Evolutionary conservation across 2,888 invertebrate genomes (phyloP).

Genomic region (Lepidochrysops patricia): DNA sequence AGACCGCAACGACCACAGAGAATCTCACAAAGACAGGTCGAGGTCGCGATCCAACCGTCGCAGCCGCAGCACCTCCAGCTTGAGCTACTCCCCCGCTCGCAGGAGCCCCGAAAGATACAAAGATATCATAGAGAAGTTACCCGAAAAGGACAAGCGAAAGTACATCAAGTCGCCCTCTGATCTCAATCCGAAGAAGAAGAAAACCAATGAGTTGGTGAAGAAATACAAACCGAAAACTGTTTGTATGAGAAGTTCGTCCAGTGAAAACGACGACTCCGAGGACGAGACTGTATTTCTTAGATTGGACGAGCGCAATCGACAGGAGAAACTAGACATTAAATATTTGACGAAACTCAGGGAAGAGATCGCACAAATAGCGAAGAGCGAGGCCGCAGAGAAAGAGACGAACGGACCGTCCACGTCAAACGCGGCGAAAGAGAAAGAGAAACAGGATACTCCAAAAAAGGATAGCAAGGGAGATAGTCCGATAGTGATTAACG

Average conservation of each 20-base stretch:
- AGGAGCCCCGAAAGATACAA: constrained; percentile 80
- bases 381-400: constrained; percentile 62
- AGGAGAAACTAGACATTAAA: constrained; percentile 75
- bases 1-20: constrained; percentile 33
- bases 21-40: constrained; percentile 36
- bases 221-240: constrained; percentile 59
- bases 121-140: constrained; percentile 75
- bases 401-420: constrained; percentile 40
- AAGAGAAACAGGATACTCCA: constrained; percentile 27
- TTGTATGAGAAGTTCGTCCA: constrained; percentile 75
- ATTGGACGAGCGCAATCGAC: constrained; percentile 62
- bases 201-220: constrained; percentile 28
- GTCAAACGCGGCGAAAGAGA: constrained; percentile 28
- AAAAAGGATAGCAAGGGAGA: not conserved
- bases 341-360: constrained; percentile 80
- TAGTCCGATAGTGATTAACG: constrained; percentile 15
- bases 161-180: constrained; percentile 62
- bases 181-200: constrained; percentile 47
- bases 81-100: constrained; percentile 81
- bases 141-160: constrained; percentile 71
- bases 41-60: constrained; percentile 45
- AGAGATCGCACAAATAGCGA: constrained; percentile 81
- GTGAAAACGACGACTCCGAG: constrained; percentile 74
- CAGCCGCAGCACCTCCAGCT: constrained; percentile 69
- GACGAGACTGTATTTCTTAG: constrained; percentile 59